Base-by-base conservation (phyloP, 2,888 invertebrate species). In the Hybos culiciformis region DNA sequence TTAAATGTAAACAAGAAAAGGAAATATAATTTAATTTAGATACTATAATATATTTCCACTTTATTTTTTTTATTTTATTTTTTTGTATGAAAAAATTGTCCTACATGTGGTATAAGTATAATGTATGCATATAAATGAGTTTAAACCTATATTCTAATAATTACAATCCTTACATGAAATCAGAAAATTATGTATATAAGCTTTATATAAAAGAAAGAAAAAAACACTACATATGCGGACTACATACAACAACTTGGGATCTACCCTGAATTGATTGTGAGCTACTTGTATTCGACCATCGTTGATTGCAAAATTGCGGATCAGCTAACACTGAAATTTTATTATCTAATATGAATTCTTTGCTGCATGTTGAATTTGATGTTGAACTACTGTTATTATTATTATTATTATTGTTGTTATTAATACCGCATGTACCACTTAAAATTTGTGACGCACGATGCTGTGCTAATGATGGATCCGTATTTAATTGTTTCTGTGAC, bases 401-500 rank as follows among this genome's bases (percentile, higher is more conserved):
- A 41, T 45, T 39, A 44, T 43, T 49, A 7, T 48, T 51, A 18
- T 46, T 51, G 41, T 5, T 56, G 42, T 58, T 54, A 43, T 57
- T 55, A 44, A 58, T 55, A 26, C 60, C 54, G 44, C 54, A 46
- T 31, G 55, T 53, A 23, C 55, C 50, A 46, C 56, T 55, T 42
- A 69, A 66, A 51, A 70, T 63, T 55, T 71, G 70, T 21, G 75
- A 74, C 49, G 75, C 72, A 44, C 76, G 70, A 56, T 74, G 74
- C 55, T 74, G 72, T n/a, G n/a, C n/a, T 34, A 74, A 68, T 44
- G 76, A 75, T 44, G 78, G 73, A 62, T 86, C 86, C 24, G 84
- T 86, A 69, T 86, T 87, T 49, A 87, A 74, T 63, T 86, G 86
- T 67, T 87, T 87, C 56, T 84, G 81, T 60, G 78, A 77, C 55